Evolutionary conservation across 2,888 invertebrate species (phyloP), one percentile per base, ranked within the genome.

Genomic region (Aporophyla nigra): DNA sequence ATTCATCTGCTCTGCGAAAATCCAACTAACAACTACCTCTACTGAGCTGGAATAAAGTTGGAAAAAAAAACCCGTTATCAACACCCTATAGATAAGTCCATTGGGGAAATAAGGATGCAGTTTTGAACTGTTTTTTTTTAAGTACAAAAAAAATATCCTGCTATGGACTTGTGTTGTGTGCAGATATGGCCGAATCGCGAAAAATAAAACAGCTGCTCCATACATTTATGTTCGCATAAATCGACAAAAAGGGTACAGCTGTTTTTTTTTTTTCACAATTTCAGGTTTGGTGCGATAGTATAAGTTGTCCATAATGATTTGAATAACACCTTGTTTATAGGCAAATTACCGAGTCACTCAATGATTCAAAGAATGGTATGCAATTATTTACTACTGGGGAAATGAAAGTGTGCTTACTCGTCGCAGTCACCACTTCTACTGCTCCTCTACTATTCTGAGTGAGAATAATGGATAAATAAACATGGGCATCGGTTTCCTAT

Each of bases 1-100:
- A 65, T 27, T 61, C 27, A 24, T 67, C 43, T 81, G 33, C 24
- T 51, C 33, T 19, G 62, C 24, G 14, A 56, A 74, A 61, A 66
- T 74, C 27, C 54, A 74, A 61, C 12, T 9, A 33, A 62, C 10
- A 27, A 51, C 49, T 46, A 12, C 40, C 6, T 43, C 2, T 21
- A 19, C 19, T 24, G 16, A 10, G 14, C 24, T 43, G 10, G 51
- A 40, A 53, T 53, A 53, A 46, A 27, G 16, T 69, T 46, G 0
- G 6, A n/a, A 46, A 7, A 43, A n/a, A 66, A 33, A 46, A 46
- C 43, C 27, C 27, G 27, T 3, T 33, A 21, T 4, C 7, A 49
- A 14, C 46, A 46, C 10, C 21, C 7, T 63, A 3, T 63, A 24
- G 2, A 43, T 19, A 19, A 12, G 6, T 40, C 6, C 19, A 4